Evolutionary conservation across 2,888 invertebrate genomes (phyloP).

Genomic region (Lathronympha strigana): DNA sequence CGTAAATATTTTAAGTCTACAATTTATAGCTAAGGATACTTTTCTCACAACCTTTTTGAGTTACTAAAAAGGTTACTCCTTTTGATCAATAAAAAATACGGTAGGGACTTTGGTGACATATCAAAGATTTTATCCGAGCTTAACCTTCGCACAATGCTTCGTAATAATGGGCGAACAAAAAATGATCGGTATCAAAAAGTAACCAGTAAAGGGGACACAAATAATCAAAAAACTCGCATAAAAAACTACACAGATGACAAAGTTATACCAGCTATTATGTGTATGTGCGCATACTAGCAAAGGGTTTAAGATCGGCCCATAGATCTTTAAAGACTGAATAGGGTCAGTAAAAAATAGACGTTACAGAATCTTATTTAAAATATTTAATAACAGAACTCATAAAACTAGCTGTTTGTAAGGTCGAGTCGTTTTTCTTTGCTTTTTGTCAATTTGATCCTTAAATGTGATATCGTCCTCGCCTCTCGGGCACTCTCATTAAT

Average conservation of each 20-base stretch:
- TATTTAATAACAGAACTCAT: slow-evolving; percentile 81
- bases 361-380: slow-evolving; percentile 73
- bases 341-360: slow-evolving; percentile 69
- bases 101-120: slow-evolving; percentile 76
- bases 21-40: slow-evolving; percentile 19
- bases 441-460: slow-evolving; percentile 80
- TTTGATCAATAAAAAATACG: slow-evolving; percentile 70
- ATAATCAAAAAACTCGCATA: slow-evolving; percentile 71
- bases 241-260: slow-evolving; percentile 69
- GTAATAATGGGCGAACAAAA: slow-evolving; percentile 80
- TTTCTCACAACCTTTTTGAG: slow-evolving; percentile 66
- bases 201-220: slow-evolving; percentile 76
- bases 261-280: slow-evolving; percentile 60
- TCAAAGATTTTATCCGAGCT: slow-evolving; percentile 80
- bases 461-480: slow-evolving; percentile 76
- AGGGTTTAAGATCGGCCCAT: slow-evolving; percentile 69
- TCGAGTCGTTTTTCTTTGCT: slow-evolving; percentile 64
- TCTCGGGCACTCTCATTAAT: slow-evolving; percentile 80
- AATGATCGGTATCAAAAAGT: slow-evolving; percentile 81
- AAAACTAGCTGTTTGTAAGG: slow-evolving; percentile 66
- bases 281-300: slow-evolving; percentile 67
- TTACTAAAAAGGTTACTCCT: slow-evolving; percentile 73
- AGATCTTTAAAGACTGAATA: slow-evolving; percentile 71
- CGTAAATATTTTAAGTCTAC: slow-evolving; percentile 7
- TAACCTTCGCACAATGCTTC: slow-evolving; percentile 78